Evolutionary conservation across 1,140 invertebrate genomes (phyloP).

Genomic region (Calosoma granatense): DNA sequence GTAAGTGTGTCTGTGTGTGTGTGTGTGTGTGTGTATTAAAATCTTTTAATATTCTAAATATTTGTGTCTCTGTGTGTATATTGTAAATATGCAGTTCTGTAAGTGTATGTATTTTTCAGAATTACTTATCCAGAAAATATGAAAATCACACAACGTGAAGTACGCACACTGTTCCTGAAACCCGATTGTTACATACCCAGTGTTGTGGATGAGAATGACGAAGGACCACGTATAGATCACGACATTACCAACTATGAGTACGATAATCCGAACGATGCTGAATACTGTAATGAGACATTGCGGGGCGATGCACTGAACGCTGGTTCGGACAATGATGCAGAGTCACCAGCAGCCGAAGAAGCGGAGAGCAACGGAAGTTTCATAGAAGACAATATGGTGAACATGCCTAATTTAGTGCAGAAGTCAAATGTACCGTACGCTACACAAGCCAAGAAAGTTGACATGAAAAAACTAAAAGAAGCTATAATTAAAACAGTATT

Average conservation of each 20-base stretch:
- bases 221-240: too few species aligned
- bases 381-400: conserved; percentile 45
- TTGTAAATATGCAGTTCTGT: too few species aligned
- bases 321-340: conserved; percentile 30
- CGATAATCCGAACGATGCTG: conserved; percentile 25
- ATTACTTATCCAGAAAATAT: not conserved
- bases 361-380: conserved; percentile 27
- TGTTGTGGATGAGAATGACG: not conserved
- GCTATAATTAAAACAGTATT: conserved; percentile 50
- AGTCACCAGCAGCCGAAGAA: conserved; percentile 24
- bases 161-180: not conserved
- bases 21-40: too few species aligned
- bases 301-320: conserved; percentile 20
- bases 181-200: not conserved
- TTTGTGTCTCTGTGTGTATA: too few species aligned
- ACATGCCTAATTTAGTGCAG: conserved; percentile 44
- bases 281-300: conserved; percentile 22
- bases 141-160: not conserved
- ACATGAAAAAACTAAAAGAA: conserved; percentile 66
- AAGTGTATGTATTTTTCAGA: too few species aligned
- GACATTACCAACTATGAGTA: conserved; percentile 22
- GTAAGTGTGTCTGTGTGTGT: too few species aligned
- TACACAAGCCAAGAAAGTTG: conserved; percentile 64
- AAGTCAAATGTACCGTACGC: conserved; percentile 64
- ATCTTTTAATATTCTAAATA: too few species aligned